A percentile compares a stretch with the other conserved stretches of the same genome.
phyloP scores from a whole-genome alignment of 2,113 vertebrate species.

The Peromyscus polionotus region DNA sequence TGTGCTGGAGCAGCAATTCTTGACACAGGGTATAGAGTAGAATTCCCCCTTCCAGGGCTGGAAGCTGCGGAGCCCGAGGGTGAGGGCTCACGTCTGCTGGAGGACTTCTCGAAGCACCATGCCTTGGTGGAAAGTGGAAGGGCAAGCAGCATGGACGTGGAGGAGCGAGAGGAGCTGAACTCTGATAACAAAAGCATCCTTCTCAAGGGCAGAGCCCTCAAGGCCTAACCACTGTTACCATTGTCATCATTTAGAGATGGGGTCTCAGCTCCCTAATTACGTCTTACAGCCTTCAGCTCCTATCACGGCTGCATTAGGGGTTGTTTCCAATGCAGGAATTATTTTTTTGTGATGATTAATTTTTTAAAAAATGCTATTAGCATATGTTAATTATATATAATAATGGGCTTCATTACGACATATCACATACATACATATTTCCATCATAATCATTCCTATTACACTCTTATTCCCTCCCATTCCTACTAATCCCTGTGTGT shows the following conservation, averaged over 20 bases:
- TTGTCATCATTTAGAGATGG: background rate
- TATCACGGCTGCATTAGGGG: background rate
- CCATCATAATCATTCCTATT: background rate
- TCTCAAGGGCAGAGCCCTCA: background rate
- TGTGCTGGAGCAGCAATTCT: background rate
- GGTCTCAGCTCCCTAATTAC: background rate
- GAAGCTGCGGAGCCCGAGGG: background rate
- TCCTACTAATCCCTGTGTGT: background rate
- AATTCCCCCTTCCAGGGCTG: background rate
- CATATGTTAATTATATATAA: background rate
- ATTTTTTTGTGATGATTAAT: background rate
- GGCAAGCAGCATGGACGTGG: background rate
- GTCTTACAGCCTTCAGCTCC: background rate
- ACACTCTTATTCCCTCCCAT: background rate
- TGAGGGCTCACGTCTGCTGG: background rate
- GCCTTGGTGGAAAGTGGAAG: background rate
- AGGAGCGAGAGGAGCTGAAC: background rate
- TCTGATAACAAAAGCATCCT: background rate
- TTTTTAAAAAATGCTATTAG: background rate
- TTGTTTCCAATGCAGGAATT: background rate
- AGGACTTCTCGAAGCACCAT: background rate
- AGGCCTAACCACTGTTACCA: background rate
- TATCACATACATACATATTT: background rate
- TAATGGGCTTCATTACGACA: background rate
- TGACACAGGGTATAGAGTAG: background rate